phyloP scores from a whole-genome alignment of 2,113 vertebrate genomes.

The Neodontobutis hainanensis region DNA sequence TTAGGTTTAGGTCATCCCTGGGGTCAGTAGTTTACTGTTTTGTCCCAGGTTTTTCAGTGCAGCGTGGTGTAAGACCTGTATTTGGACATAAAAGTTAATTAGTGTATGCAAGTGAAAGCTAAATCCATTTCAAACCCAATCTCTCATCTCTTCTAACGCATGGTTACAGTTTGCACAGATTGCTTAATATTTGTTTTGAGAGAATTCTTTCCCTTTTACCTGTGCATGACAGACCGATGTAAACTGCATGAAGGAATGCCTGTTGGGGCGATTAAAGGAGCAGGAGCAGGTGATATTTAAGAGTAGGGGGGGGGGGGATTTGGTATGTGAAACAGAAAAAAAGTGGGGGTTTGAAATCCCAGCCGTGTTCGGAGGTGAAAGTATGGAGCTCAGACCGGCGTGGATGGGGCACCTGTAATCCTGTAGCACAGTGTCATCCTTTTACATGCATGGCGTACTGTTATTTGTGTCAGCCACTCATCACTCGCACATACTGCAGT shows the following conservation, averaged over 20 bases:
- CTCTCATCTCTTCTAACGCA: not conserved
- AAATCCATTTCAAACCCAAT: not conserved
- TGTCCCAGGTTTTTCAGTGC: too few species aligned
- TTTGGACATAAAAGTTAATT: too few species aligned
- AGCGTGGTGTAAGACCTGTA: too few species aligned
- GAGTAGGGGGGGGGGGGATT: constrained; percentile 44
- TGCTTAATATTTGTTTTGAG: constrained; percentile 63
- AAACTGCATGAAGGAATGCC: constrained; percentile 75
- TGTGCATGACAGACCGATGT: constrained; percentile 64
- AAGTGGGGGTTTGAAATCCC: constrained; percentile 32
- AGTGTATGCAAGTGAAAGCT: too few species aligned
- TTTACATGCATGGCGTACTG: constrained; percentile 49
- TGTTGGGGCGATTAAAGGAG: constrained; percentile 70
- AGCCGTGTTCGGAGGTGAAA: constrained; percentile 54
- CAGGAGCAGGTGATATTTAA: constrained; percentile 73
- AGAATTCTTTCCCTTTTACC: constrained; percentile 58
- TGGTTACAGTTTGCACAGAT: constrained; percentile 37
- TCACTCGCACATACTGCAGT: constrained; percentile 52
- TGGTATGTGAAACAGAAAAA: constrained; percentile 66
- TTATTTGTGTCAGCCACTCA: constrained; percentile 54
- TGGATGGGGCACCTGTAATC: constrained; percentile 53
- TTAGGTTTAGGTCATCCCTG: too few species aligned
- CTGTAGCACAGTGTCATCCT: constrained; percentile 54
- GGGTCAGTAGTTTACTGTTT: too few species aligned
- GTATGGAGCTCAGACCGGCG: constrained; percentile 46